A percentile compares a stretch with the other conserved stretches of the same genome.
These are phyloP conservation scores for Brachionus paranguensis DNA, from an alignment of 1,140 invertebrate species.

Conservation along the genomic window DNA sequence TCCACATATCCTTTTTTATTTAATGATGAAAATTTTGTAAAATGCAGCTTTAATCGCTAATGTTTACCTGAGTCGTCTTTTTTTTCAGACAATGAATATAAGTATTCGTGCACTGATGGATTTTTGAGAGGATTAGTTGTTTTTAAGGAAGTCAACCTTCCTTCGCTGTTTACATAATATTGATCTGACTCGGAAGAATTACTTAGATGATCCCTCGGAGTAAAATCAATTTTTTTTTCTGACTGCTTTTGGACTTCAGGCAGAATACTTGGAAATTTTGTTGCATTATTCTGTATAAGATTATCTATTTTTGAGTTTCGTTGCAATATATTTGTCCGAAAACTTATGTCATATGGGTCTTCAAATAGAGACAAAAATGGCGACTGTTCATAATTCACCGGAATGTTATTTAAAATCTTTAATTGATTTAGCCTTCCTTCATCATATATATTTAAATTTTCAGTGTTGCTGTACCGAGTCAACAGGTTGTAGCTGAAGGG, in stretches of 20 bases:
- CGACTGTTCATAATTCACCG: background rate
- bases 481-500: background rate
- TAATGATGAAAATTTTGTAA: background rate
- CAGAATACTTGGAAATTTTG: background rate
- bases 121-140: background rate
- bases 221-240: background rate
- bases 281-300: background rate
- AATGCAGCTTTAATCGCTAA: background rate
- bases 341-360: background rate
- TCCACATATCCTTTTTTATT: background rate
- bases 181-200: background rate
- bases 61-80: background rate
- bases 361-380: background rate
- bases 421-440: background rate
- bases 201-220: background rate
- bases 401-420: background rate
- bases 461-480: background rate
- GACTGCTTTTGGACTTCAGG: background rate
- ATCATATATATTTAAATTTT: background rate
- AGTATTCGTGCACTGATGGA: background rate
- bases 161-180: background rate
- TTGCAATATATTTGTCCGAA: background rate
- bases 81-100: conserved; percentile 1
- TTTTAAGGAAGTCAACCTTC: background rate
- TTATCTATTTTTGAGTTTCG: background rate